Base-by-base conservation (phyloP, 2,888 invertebrate species). In the Pandemis heparana region DNA sequence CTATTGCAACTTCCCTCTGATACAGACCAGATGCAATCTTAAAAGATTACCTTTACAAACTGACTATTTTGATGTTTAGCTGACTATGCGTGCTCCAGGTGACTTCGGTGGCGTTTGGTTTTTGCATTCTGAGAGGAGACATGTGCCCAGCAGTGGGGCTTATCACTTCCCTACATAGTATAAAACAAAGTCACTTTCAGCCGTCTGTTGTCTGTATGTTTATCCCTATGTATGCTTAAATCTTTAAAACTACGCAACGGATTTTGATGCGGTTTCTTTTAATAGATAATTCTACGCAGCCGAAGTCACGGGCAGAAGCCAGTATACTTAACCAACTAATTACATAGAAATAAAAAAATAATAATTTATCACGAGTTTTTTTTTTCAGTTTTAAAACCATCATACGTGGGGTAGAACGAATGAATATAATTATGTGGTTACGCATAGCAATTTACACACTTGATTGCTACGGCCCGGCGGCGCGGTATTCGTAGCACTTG, bases 1-100 rank as follows among this genome's bases (percentile, higher is more conserved):
- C 80, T 80, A 81, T 78, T 83, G 83, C 84, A 84, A 85, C 85
- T 81, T 79, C 75, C 78, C 77, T 76, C 74, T 77, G 74, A 76
- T 76, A 79, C 76, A 77, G 66, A 65, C 68, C 69, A 61, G 62
- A 65, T 39, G 48, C 70, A 68, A 64, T 60, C 73, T 75, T 77
- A 74, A 72, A 76, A 56, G 46, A 46, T 53, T 62, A 48, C 66
- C 23, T 53, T 67, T 66, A 23, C 43, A 18, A 43, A 18, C 18
- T 6, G 12, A 43, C 18, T 62, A 18, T 43, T 18, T 43, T 18
- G 62, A 18, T 43, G 43, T 43, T 43, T 43, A 10, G 62, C 8
- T 53, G n/a, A 41, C 6, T 7, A 53, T 16, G 16, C 18, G 51
- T 16, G 9, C 14, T 12, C 14, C 2, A 9, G 32, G 9, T 59